phyloP scores from a whole-genome alignment of 2,797 vertebrate species.

The Anas georgica region DNA sequence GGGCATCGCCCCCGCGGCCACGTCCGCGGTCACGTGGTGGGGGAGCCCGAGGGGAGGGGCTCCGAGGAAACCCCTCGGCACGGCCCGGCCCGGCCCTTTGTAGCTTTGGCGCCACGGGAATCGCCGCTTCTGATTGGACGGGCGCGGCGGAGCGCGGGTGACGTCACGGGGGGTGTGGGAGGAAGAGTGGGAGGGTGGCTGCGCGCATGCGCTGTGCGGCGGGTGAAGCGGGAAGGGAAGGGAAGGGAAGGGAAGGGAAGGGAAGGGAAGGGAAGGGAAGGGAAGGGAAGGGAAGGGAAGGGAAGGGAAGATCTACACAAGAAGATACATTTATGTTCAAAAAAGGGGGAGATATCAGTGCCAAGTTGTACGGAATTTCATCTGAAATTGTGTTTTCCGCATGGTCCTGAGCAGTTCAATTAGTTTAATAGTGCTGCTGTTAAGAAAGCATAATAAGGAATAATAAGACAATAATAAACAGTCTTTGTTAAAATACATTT shows the following conservation, averaged over 20 bases:
- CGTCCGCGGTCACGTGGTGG: slow-evolving; percentile 1
- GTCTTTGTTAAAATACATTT: background rate
- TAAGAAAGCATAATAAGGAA: background rate
- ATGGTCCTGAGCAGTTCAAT: background rate
- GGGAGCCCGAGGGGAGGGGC: background rate
- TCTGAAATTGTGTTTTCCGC: background rate
- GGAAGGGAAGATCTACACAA: no score
- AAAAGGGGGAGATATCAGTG: no score
- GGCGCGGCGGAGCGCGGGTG: fast-evolving
- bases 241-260: no score
- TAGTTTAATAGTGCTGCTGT: background rate
- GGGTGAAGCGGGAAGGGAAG: no score
- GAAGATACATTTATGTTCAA: no score
- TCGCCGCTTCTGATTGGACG: slow-evolving; percentile 1
- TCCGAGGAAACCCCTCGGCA: background rate
- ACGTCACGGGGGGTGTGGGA: fast-evolving
- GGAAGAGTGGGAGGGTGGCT: fast-evolving
- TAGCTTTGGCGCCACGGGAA: slow-evolving; percentile 44
- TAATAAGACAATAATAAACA: background rate
- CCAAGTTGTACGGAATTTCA: background rate
- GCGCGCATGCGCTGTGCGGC: background rate
- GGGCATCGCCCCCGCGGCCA: slow-evolving; percentile 39
- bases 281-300: no score
- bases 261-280: no score
- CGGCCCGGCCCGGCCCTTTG: background rate